Evolutionary conservation across 2,797 vertebrate species (phyloP), one percentile per base, ranked within the genome.

Genomic region (Acestrorhynchus altus): DNA sequence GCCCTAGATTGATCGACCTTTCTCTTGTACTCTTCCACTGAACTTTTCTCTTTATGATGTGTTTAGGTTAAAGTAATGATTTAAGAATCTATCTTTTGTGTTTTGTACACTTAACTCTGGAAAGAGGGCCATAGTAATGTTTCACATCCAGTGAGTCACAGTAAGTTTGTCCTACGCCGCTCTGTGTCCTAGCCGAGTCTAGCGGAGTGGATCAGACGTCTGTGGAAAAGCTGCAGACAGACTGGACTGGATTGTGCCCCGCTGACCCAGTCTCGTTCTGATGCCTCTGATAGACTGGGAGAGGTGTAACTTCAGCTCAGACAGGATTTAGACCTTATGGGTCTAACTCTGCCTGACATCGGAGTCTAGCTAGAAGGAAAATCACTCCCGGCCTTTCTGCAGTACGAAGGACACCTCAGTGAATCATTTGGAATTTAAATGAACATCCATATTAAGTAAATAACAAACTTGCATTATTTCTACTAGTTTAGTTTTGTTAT

Each of bases 301-400:
- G 64, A 57, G 56, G 35, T 28, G 44, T 52, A 75, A 47, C 72
- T 69, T 54, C 46, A 81, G 82, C 83, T 83, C 74, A 83, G 81
- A 85, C 76, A 81, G 76, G 83, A 81, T 81, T 79, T 67, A 56
- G 68, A 20, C 40, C 31, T n/a, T 46, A 49, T 70, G 64, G 52
- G 44, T 1, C 44, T 65, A 56, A 64, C 65, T 64, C 51, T 66
- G 46, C 28, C 44, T 15, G 46, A 49, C 51, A 54, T 31, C 26
- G 8, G 9, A 54, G 56, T 64, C 20, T 39, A 28, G 44, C 61
- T 20, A 72, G 49, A 63, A 69, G 5, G 5, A 72, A 73, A 72
- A 26, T 63, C n/a, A 28, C 74, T 11, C 51, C 16, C 28, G 46
- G 12, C n/a, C 16, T 54, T 59, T 24, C 28, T 12, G 18, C 72